phyloP scores from a whole-genome alignment of 2,888 invertebrate genomes.

The Andrena bucephala region DNA sequence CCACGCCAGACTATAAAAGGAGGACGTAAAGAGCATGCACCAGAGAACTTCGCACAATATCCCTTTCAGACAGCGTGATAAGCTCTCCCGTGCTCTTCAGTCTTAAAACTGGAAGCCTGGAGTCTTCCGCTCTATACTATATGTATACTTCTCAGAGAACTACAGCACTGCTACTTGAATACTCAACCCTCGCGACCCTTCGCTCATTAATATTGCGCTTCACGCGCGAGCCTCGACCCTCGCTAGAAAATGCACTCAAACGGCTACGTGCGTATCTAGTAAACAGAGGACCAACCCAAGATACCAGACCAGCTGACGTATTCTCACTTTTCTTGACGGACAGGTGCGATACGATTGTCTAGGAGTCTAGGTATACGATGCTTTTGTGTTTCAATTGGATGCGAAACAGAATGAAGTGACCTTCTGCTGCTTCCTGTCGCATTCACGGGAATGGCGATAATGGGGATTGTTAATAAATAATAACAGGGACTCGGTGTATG shows the following conservation, averaged over 20 bases:
- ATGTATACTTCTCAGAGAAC: neutral
- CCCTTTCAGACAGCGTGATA: constrained; percentile 48
- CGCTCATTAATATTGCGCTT: constrained; percentile 38
- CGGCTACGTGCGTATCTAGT: neutral
- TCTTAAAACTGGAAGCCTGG: constrained; percentile 22
- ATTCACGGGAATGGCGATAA: no score
- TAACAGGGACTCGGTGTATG: no score
- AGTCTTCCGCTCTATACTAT: constrained; percentile 12
- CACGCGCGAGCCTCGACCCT: constrained; percentile 18
- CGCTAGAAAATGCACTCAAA: neutral
- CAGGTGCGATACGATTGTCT: no score
- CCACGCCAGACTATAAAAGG: constrained; percentile 16
- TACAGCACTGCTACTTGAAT: constrained; percentile 21
- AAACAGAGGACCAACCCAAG: no score
- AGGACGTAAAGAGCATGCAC: constrained; percentile 28
- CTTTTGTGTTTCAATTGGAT: no score
- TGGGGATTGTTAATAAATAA: no score
- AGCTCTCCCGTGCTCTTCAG: constrained; percentile 36
- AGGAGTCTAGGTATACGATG: no score
- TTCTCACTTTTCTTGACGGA: no score
- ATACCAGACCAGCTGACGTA: no score
- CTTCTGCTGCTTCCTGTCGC: no score
- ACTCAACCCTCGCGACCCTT: constrained; percentile 19
- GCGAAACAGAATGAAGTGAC: no score
- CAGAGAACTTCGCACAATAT: constrained; percentile 39